phyloP scores from a whole-genome alignment of 53 echinoderm and acorn worm species.

The Holothuria scabra region DNA sequence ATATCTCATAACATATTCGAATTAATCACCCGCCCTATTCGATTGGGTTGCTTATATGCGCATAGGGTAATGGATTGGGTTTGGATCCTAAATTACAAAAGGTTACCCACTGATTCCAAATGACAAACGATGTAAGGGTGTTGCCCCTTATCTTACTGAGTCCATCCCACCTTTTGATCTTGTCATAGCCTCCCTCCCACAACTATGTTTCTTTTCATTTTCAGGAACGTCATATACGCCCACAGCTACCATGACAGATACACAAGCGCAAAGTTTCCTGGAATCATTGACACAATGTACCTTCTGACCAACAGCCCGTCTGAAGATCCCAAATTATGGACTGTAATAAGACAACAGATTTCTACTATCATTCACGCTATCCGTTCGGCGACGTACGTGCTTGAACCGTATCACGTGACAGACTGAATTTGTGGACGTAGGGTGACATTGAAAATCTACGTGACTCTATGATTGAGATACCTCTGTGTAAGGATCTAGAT shows the following conservation, averaged over 20 bases:
- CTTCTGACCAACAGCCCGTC: not conserved
- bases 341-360: constrained; percentile 10
- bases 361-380: constrained; percentile 22
- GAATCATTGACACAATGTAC: constrained; percentile 33
- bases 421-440: not conserved
- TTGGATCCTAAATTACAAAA: too few relatives aligned
- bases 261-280: constrained; percentile 31
- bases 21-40: too few relatives aligned
- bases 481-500: too few relatives aligned
- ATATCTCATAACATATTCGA: too few relatives aligned
- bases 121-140: not conserved
- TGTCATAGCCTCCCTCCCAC: too few relatives aligned
- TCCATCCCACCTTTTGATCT: too few relatives aligned
- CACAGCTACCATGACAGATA: constrained; percentile 32
- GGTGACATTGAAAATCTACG: too few relatives aligned
- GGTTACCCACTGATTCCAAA: not conserved
- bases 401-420: constrained; percentile 39
- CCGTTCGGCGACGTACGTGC: constrained; percentile 14
- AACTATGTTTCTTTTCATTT: not conserved
- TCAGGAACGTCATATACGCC: constrained; percentile 44
- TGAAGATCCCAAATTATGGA: constrained; percentile 32
- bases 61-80: too few relatives aligned
- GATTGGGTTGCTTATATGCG: too few relatives aligned
- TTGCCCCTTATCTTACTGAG: too few relatives aligned
- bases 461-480: too few relatives aligned